Percentiles rank a stretch among this genome's conserved stretches.
phyloP scores from a whole-genome alignment of 2,888 invertebrate genomes.

The Leucophora obtusa region DNA sequence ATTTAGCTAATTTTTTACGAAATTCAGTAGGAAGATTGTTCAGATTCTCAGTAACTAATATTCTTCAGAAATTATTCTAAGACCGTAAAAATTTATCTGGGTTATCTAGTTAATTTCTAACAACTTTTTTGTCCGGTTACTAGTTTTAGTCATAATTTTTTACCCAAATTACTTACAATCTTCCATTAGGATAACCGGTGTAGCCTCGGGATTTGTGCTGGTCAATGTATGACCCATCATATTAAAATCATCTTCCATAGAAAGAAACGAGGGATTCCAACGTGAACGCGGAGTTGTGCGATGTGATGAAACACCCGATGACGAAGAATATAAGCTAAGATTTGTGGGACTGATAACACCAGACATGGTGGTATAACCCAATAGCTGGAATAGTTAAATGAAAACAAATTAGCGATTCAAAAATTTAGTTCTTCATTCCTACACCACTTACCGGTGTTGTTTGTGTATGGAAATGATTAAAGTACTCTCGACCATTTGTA shows the following conservation, averaged over 20 bases:
- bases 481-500: constrained; percentile 83
- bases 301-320: constrained; percentile 80
- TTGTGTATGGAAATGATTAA: constrained; percentile 95
- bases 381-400: constrained; percentile 83
- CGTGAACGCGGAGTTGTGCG: constrained; percentile 85
- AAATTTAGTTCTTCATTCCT: not conserved
- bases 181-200: constrained; percentile 88
- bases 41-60: too few species aligned
- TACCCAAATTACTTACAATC: constrained; percentile 81
- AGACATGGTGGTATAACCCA: constrained; percentile 92
- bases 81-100: too few species aligned
- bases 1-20: too few species aligned
- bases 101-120: too few species aligned
- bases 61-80: too few species aligned
- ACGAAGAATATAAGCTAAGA: constrained; percentile 89
- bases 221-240: constrained; percentile 89
- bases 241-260: constrained; percentile 94
- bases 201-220: constrained; percentile 82
- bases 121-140: too few species aligned
- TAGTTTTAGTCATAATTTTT: too few species aligned
- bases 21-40: too few species aligned
- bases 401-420: too few species aligned
- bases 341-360: constrained; percentile 94
- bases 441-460: constrained; percentile 81
- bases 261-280: constrained; percentile 93